Percentiles rank a stretch among this genome's conserved stretches.
Conservation (phyloP, 2,888 invertebrate genomes). For the Odontocolon sp. region DNA sequence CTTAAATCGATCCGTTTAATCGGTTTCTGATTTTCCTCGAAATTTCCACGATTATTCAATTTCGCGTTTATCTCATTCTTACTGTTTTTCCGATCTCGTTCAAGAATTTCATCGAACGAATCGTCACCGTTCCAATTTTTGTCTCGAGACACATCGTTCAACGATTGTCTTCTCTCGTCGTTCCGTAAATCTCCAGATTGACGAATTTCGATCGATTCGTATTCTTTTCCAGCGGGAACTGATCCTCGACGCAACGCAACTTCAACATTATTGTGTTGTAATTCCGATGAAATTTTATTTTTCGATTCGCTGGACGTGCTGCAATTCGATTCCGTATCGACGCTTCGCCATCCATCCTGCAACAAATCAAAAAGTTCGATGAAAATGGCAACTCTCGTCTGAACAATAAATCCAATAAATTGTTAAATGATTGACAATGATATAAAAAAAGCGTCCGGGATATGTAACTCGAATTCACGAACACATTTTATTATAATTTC, state of each 20-base stretch:
- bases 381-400: background rate
- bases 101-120: constrained; percentile 49
- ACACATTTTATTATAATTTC: background rate
- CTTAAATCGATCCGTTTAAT: constrained; percentile 73
- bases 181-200: constrained; percentile 9
- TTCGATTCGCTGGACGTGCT: constrained; percentile 57
- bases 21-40: constrained; percentile 62
- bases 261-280: constrained; percentile 63
- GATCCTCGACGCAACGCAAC: background rate
- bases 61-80: constrained; percentile 75
- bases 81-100: constrained; percentile 65
- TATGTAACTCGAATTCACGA: background rate
- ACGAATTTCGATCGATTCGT: constrained; percentile 1
- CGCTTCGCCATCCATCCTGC: constrained; percentile 66
- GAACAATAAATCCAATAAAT: background rate
- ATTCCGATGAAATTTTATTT: constrained; percentile 60
- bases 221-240: background rate
- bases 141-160: constrained; percentile 37
- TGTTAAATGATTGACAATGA: constrained; percentile 25
- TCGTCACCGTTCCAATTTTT: background rate
- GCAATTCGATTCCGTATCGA: constrained; percentile 52
- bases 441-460: constrained; percentile 21
- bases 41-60: constrained; percentile 71
- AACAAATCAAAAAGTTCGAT: constrained; percentile 66
- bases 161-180: constrained; percentile 34